Evolutionary conservation across 2,797 vertebrate species (phyloP).

Genomic region (Percopsis omiscomaycus): DNA sequence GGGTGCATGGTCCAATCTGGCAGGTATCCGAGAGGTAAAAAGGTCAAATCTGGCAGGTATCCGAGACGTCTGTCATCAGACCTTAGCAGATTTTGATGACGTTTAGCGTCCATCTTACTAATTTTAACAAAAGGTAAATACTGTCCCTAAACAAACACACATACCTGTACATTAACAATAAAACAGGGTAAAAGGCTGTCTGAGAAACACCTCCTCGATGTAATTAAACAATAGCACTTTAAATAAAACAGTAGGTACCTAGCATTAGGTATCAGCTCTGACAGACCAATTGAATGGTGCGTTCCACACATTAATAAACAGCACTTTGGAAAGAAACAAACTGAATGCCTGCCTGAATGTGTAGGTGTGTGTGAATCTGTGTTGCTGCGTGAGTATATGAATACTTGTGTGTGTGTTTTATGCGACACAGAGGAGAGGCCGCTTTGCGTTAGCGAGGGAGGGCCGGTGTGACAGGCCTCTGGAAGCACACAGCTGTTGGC

Average conservation of each 20-base stretch:
- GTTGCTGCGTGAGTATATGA: conserved; percentile 15
- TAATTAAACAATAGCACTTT: conserved; percentile 51
- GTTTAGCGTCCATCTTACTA: too few relatives aligned
- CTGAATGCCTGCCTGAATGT: conserved; percentile 22
- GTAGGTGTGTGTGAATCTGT: background rate
- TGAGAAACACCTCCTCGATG: conserved; percentile 32
- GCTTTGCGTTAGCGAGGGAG: conserved; percentile 44
- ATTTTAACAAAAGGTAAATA: too few relatives aligned
- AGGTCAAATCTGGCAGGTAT: too few relatives aligned
- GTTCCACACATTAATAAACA: conserved; percentile 47
- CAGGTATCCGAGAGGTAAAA: background rate
- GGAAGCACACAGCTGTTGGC: conserved; percentile 36
- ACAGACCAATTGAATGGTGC: conserved; percentile 60
- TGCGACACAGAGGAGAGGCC: conserved; percentile 48
- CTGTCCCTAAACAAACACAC: too few relatives aligned
- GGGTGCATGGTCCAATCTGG: background rate
- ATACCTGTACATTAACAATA: background rate
- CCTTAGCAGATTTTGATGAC: too few relatives aligned
- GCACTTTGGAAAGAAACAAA: conserved; percentile 41
- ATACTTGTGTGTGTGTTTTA: conserved; percentile 41
- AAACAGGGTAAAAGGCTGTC: conserved; percentile 32
- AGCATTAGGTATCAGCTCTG: conserved; percentile 55
- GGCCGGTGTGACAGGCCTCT: conserved; percentile 34
- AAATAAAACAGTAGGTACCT: conserved; percentile 58
- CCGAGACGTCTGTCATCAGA: too few relatives aligned